These are phyloP conservation scores for Brachymystax lenok DNA, from an alignment of 2,797 vertebrate species.

Conservation along the genomic window DNA sequence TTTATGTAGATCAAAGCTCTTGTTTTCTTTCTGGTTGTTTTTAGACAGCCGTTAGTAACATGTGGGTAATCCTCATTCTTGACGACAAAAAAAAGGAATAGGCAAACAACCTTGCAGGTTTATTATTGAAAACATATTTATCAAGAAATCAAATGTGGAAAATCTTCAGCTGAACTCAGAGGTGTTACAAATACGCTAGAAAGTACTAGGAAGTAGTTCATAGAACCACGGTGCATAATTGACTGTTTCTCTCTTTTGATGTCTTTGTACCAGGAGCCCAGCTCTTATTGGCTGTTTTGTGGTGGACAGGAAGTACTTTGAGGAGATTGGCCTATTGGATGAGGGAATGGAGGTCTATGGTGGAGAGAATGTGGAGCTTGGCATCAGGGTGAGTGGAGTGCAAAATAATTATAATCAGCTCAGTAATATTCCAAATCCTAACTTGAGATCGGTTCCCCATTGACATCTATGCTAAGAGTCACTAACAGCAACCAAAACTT, in stretches of 20 bases:
- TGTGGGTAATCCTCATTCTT: slow-evolving; percentile 18
- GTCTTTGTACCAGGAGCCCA: slow-evolving; percentile 82
- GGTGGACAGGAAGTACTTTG: slow-evolving; percentile 92
- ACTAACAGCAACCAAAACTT: too few relatives aligned
- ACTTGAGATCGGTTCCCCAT: too few relatives aligned
- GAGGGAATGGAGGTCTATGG: slow-evolving; percentile 98
- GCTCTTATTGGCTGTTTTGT: slow-evolving; percentile 97
- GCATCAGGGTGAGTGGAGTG: slow-evolving; percentile 86
- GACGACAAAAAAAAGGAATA: slow-evolving; percentile 26
- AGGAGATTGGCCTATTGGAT: slow-evolving; percentile 93
- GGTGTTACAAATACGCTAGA: neutral
- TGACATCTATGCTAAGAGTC: too few relatives aligned
- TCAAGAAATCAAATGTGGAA: neutral
- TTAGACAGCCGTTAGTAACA: slow-evolving; percentile 30
- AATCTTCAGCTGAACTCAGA: neutral
- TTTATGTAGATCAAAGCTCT: slow-evolving; percentile 54
- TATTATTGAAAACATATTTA: slow-evolving; percentile 25
- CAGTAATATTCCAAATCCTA: neutral
- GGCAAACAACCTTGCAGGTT: slow-evolving; percentile 23
- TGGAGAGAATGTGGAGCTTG: slow-evolving; percentile 95
- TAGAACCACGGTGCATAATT: neutral
- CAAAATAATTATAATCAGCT: slow-evolving; percentile 1
- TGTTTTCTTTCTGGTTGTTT: slow-evolving; percentile 35
- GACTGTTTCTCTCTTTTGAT: neutral
- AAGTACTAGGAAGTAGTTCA: neutral